These are phyloP conservation scores for Bettongia penicillata DNA, from an alignment of 2,113 vertebrate genomes.

Conservation along the genomic window DNA sequence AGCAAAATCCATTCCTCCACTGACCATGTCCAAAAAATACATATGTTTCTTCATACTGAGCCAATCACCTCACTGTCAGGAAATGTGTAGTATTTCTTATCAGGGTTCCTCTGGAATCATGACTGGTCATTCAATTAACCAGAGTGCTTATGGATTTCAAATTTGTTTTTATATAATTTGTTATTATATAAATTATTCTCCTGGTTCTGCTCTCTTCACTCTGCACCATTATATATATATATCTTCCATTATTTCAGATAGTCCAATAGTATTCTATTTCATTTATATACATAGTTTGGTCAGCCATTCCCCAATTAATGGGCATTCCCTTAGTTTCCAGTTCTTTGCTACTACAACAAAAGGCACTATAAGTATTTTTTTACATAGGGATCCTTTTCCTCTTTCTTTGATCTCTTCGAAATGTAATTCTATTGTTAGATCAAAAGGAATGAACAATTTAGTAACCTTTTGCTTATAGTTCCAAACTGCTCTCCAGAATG, in stretches of 20 bases:
- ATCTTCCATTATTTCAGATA: neutral
- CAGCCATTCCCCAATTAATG: neutral
- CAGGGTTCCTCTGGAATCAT: neutral
- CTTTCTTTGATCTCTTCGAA: neutral
- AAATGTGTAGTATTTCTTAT: neutral
- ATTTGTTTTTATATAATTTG: neutral
- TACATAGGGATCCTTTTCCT: neutral
- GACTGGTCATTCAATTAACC: neutral
- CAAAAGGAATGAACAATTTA: neutral
- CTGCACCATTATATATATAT: neutral
- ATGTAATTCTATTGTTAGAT: neutral
- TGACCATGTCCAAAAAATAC: neutral
- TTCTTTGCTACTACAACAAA: neutral
- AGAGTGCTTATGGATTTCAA: neutral
- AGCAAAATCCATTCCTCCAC: neutral
- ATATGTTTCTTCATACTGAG: neutral
- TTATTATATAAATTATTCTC: neutral
- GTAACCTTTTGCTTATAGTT: neutral
- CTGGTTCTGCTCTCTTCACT: neutral
- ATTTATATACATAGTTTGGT: neutral
- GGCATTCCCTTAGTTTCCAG: neutral
- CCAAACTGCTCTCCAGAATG: neutral
- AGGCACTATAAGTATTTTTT: neutral
- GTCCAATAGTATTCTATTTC: neutral
- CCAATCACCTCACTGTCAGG: neutral